Base-by-base conservation (phyloP, 1,140 invertebrate genomes). In the Steinernema feltiae region DNA sequence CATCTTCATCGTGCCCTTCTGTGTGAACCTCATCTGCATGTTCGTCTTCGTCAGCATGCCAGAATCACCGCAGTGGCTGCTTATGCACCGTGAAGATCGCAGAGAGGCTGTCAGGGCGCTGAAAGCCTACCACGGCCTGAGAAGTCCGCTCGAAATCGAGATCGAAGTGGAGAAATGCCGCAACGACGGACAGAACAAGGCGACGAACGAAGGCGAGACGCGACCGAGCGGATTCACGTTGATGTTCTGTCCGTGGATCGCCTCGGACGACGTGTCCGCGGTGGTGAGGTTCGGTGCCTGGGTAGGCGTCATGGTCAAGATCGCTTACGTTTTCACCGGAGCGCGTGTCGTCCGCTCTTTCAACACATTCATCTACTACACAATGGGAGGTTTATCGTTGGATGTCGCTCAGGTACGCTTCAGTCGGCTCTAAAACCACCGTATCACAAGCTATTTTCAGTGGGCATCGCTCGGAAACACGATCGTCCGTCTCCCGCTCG, bases 271-370 rank as follows among this genome's bases (percentile, higher is more conserved):
- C 70, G 29, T 71, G 15, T 71, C 70, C 12, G 32, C n/a, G 12
- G 70, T 71, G 3, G 32, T 71, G 12, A 15, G 70, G 3, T 30
- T 41, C 24, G 15, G 70, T n/a, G 70, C 70, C 21, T 71, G 70
- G 70, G 46, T 71, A 7, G 70, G 70, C 12, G 24, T 71, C 70
- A 71, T 71, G 70, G 70, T 71, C 12, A 71, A 71, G 70, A 32
- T 71, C 29, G 70, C 70, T 30, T 71, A 71, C 29, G 32, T 71
- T n/a, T 71, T 71, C 70, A 71, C 70, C 3, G 70, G 70, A 29
- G 46, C 70, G 7, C 12, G 70, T 3, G 32, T 32, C 29, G 30
- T 71, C 29, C 70, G 70, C 12, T 71, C 70, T 21, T 71, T 71
- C 70, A 71, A 71, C 70, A 71, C 70, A 15, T 71, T 30, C 29